phyloP scores from a whole-genome alignment of 2,113 vertebrate genomes.

The Copsychus sechellarum region DNA sequence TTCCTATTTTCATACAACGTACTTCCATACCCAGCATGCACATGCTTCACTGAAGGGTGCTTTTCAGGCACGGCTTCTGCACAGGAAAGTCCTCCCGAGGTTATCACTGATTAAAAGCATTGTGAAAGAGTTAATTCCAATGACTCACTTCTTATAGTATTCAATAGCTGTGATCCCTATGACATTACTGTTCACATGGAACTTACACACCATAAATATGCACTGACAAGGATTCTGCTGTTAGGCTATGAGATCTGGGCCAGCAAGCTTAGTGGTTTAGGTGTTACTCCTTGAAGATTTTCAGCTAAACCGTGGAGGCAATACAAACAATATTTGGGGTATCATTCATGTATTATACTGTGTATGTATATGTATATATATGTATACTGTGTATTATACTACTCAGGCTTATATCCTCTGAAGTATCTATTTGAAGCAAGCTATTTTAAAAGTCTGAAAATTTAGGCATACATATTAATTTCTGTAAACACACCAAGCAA shows the following conservation, averaged over 20 bases:
- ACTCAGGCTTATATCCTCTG: neutral
- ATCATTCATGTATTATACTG: neutral
- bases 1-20: neutral
- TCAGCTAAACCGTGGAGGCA: neutral
- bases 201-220: neutral
- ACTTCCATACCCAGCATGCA: fast-evolving
- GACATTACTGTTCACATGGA: neutral
- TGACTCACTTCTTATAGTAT: neutral
- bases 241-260: neutral
- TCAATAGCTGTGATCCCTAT: neutral
- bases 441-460: neutral
- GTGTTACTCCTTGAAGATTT: neutral
- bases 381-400: no score
- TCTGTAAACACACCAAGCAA: neutral
- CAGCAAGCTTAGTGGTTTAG: neutral
- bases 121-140: neutral
- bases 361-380: no score
- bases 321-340: neutral
- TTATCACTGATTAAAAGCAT: neutral
- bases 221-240: neutral
- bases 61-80: neutral
- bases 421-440: neutral
- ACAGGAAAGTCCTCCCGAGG: neutral
- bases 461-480: neutral
- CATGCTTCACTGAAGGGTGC: fast-evolving